Conservation (phyloP, 2,113 vertebrate species). For the Tyrannus savana region DNA sequence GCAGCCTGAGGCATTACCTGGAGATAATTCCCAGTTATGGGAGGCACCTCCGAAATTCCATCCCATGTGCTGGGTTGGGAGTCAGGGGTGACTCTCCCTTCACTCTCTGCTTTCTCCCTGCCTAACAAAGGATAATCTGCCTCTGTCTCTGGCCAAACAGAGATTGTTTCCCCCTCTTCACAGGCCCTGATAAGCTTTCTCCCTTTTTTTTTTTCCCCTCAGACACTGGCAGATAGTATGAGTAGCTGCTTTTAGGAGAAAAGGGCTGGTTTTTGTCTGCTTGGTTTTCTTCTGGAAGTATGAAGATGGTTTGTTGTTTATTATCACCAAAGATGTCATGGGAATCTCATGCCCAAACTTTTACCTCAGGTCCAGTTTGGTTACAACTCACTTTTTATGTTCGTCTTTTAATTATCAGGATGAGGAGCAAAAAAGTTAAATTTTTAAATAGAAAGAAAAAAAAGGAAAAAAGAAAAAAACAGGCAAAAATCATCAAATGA, state of each 20-base stretch:
- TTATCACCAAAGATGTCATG: not conserved
- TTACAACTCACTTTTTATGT: not conserved
- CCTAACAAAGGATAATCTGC: not conserved
- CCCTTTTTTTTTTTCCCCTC: not conserved
- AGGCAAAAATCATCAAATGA: not conserved
- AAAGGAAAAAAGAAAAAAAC: fast-evolving
- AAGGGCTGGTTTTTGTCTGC: not conserved
- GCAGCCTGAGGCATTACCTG: not conserved
- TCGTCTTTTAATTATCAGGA: not conserved
- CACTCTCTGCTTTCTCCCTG: not conserved
- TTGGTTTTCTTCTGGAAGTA: not conserved
- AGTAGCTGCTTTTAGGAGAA: not conserved
- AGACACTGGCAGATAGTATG: not conserved
- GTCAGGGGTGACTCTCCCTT: not conserved
- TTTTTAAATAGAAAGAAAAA: not conserved
- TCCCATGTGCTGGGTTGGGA: fast-evolving
- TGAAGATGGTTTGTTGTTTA: not conserved
- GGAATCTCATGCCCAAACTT: not conserved
- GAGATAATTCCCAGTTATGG: not conserved
- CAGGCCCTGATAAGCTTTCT: not conserved
- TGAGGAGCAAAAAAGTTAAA: not conserved
- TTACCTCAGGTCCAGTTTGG: not conserved
- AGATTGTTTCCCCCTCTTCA: not conserved
- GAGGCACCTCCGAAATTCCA: not conserved
- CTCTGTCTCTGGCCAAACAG: not conserved